Evolutionary conservation across 2,797 vertebrate species (phyloP), one percentile per base, ranked within the genome.

Genomic region (Streptopelia turtur): DNA sequence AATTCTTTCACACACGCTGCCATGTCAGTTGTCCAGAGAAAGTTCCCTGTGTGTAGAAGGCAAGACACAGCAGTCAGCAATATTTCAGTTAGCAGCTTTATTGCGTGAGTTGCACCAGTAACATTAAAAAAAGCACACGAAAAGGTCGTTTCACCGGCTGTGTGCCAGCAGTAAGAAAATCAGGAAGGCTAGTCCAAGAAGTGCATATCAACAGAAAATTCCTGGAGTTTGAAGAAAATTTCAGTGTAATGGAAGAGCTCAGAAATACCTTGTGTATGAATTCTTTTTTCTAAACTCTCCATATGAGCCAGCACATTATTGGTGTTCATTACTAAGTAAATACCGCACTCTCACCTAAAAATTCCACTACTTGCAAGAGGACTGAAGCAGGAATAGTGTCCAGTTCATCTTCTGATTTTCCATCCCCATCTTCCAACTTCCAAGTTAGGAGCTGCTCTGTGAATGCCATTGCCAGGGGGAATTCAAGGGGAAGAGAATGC

Each of bases 21-120:
- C 97, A 99, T 98, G 98, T 99, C 99, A 3, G 99, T 99, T 27
- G 98, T 99, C 99, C 99, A 99, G 68, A 99, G 98, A 93, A 99
- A 98, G 86, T 99, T 99, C 55, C 99, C 99, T 99, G 94, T 13
- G 82, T 2, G 33, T 13, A 8, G 77, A 83, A 95, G 14, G 61
- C 4, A 79, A 35, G 52, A 87, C 35, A 70, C 0, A 5, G 50
- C 22, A 61, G n/a, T 95, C 71, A 96, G 74, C 35, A 37, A 13
- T 3, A 28, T 22, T 69, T 10, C 30, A 41, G 6, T n/a, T 4
- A 37, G 35, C 5, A 60, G 30, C 33, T 64, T 80, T 31, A 4
- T 10, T 52, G 55, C 6, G 22, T 0, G 3, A 83, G 22, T 4
- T 59, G 37, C 8, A 39, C 81, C 18, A 69, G 10, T 2, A 56